Percentiles rank a stretch among this genome's conserved stretches.
phyloP scores from a whole-genome alignment of 2,888 invertebrate species.

The Apocheima hispidaria region DNA sequence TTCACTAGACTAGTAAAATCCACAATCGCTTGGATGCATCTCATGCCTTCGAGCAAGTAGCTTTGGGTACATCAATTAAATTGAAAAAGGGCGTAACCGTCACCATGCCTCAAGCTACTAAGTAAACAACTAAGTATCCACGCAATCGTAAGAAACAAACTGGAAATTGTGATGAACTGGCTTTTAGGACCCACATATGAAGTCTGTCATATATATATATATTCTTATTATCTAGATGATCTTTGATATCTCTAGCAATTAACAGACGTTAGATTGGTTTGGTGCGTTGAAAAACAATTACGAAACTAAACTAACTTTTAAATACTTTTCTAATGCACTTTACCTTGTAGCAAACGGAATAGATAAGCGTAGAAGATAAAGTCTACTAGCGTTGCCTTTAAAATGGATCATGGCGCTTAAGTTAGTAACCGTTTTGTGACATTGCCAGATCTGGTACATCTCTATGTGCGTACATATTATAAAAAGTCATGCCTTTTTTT shows the following conservation, averaged over 20 bases:
- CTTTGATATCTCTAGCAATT: background rate
- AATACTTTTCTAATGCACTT: constrained; percentile 13
- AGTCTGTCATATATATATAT: background rate
- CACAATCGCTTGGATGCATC: constrained; percentile 65
- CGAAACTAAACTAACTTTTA: background rate
- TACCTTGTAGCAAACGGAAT: constrained; percentile 8
- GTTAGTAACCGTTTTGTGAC: constrained; percentile 15
- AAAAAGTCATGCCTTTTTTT: background rate
- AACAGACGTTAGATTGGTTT: background rate
- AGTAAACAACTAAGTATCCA: constrained; percentile 55
- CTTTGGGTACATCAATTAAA: constrained; percentile 29
- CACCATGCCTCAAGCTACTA: constrained; percentile 83
- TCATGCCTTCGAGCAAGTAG: constrained; percentile 49
- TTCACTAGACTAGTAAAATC: constrained; percentile 44
- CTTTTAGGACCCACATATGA: constrained; percentile 24
- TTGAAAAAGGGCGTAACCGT: constrained; percentile 58
- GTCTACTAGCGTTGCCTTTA: background rate
- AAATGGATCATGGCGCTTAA: constrained; percentile 18
- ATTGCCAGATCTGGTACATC: constrained; percentile 13
- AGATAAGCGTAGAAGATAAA: constrained; percentile 15
- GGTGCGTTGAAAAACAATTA: background rate
- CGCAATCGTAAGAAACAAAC: constrained; percentile 32
- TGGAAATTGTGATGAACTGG: constrained; percentile 45
- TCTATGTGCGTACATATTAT: background rate
- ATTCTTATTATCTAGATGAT: constrained; percentile 18